Base-by-base conservation (phyloP, 92 coral and sea anemone species). In the Umimayanthus chanpuru region DNA sequence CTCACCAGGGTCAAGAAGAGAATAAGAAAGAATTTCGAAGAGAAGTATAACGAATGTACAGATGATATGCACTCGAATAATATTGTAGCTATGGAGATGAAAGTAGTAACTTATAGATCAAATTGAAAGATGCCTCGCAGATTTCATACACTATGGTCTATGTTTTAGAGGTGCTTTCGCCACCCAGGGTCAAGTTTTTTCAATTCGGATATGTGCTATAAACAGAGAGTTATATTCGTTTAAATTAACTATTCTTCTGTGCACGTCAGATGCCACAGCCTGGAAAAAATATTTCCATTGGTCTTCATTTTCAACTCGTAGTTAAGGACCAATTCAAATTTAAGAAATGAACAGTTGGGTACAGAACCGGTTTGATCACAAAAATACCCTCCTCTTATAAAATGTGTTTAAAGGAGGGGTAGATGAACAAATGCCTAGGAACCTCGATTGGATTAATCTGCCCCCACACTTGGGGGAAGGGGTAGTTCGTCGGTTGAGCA, bases 21-120 rank as follows among this genome's bases (percentile, higher is more conserved):
- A 47, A 32, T 55, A 55, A 8, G 21, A 47, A 80, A 80, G 68
- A 80, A 80, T 55, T 80, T 16, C 49, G 49, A 18, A 80, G 16
- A 70, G 87, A 83, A 30, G 87, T 83, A 70, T 83, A 83, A 53
- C 58, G 58, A 53, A 12, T 81, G 71, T 81, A 81, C 85, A 56
- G 85, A 81, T 36, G 1, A 61, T 29, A 53, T 53, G 18, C 16
- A 53, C 18, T 53, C 16, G 58, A 36, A 25, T 43, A 14, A 32
- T 73, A 38, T 36, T 30, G n/a, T 23, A 14, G 15, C 49, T 32
- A 36, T 32, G n/a, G 36, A 36, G 47, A 75, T 75, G 8, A 75
- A 6, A 40, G 44, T 25, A 75, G 0, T 5, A 30, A 18, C 23
- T 75, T 75, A 5, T 75, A 2, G 25, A 39, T 73, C 14, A 75